Base-by-base conservation (phyloP, 2,888 invertebrate genomes). In the Dynastes grantii region DNA sequence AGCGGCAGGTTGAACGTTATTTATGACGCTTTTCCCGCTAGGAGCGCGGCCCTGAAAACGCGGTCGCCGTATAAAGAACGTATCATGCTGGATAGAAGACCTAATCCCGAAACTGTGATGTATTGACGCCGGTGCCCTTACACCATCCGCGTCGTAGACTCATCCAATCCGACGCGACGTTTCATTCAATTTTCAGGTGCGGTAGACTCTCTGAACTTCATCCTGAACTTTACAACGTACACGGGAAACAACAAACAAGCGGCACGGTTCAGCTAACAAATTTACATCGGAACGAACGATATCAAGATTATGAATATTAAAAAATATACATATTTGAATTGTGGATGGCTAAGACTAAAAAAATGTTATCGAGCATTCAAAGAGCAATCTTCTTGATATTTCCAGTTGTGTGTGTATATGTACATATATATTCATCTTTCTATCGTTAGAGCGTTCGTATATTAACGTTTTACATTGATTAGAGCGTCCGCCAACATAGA, bases 21-120 rank as follows among this genome's bases (percentile, higher is more conserved):
- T 89, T 89, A 89, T 88, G 87, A 86, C 86, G 87, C 88, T 88
- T 88, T 88, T 88, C 87, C 87, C 85, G 87, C 87, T 86, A 85
- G 85, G 85, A 85, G 84, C 85, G 83, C 83, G 84, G 84, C 84
- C 85, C 84, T 82, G 83, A 83, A 86, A 85, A 85, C 83, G 84
- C 84, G 84, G 84, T 83, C 84, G 84, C 85, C 87, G 87, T 87
- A 87, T 87, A 88, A 87, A 87, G 87, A 87, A 86, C 88, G 87
- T 88, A 87, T 87, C 87, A 86, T 85, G 85, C 85, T 85, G 85
- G 85, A 86, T 86, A 86, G 86, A 86, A 85, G 84, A 85, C 82
- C 85, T 87, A 87, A 88, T 87, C 87, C 87, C 85, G 85, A 86
- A 86, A 84, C 85, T 84, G 86, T 87, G 87, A 88, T 87, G 87